Evolutionary conservation across 2,888 invertebrate genomes (phyloP).

Genomic region (Sesia apiformis): DNA sequence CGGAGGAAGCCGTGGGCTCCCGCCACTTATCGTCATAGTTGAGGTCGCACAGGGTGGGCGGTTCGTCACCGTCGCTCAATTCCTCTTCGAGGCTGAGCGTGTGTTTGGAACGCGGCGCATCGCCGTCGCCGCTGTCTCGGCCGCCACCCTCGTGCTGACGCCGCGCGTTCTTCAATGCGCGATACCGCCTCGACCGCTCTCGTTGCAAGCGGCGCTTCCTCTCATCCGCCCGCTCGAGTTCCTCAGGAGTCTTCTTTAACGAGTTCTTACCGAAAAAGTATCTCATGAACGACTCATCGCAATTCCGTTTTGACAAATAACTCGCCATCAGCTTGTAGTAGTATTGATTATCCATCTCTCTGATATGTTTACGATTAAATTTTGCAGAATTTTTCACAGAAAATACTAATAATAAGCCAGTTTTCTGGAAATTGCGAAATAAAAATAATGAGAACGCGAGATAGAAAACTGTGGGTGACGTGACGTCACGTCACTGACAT

Average conservation of each 20-base stretch:
- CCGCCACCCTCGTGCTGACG: slow-evolving; percentile 53
- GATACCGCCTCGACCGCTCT: slow-evolving; percentile 58
- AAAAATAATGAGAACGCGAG: slow-evolving; percentile 65
- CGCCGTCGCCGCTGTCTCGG: slow-evolving; percentile 31
- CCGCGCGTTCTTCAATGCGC: slow-evolving; percentile 61
- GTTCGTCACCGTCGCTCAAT: slow-evolving; percentile 57
- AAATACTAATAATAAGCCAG: slow-evolving; percentile 15
- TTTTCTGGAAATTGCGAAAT: slow-evolving; percentile 55
- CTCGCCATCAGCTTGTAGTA: slow-evolving; percentile 68
- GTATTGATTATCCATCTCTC: slow-evolving; percentile 61
- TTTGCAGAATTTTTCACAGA: neutral
- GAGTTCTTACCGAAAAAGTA: slow-evolving; percentile 67
- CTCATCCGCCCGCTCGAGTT: slow-evolving; percentile 61
- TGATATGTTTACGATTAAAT: slow-evolving; percentile 1
- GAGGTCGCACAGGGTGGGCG: slow-evolving; percentile 60
- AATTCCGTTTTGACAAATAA: slow-evolving; percentile 64
- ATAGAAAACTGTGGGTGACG: slow-evolving; percentile 14
- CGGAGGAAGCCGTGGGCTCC: slow-evolving; percentile 40
- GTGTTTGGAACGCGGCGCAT: slow-evolving; percentile 35
- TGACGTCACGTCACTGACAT: slow-evolving; percentile 53
- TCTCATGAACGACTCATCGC: slow-evolving; percentile 68
- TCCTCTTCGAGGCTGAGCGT: slow-evolving; percentile 43
- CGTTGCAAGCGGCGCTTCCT: slow-evolving; percentile 59
- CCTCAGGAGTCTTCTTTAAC: slow-evolving; percentile 59
- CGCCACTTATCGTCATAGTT: slow-evolving; percentile 56